Conservation (phyloP, 2,113 vertebrate genomes). For the Tapirus terrestris region DNA sequence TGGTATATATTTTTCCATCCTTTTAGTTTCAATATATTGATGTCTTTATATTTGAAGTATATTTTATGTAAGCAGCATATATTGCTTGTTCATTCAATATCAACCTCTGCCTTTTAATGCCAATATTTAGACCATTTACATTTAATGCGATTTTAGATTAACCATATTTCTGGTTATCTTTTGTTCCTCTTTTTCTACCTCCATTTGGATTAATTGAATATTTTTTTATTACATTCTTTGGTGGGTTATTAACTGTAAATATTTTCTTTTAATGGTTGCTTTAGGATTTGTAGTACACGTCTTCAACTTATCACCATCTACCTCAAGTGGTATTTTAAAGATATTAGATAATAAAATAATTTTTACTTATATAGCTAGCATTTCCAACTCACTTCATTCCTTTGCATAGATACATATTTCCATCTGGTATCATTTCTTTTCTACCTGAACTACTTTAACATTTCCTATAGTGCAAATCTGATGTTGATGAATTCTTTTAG, state of each 20-base stretch:
- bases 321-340: slow-evolving; percentile 8
- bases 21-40: neutral
- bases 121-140: neutral
- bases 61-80: neutral
- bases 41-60: neutral
- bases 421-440: neutral
- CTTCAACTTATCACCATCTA: neutral
- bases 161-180: neutral
- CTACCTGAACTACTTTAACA: neutral
- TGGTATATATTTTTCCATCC: neutral
- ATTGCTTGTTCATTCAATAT: neutral
- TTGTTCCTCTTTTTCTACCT: neutral
- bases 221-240: neutral
- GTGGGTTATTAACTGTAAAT: neutral
- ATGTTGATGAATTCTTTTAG: neutral
- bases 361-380: neutral
- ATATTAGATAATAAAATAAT: neutral
- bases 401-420: neutral
- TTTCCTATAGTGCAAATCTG: neutral
- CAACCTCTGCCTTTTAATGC: neutral
- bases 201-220: neutral
- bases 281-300: neutral
- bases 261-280: neutral
- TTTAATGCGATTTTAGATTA: neutral
- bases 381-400: neutral